These are phyloP conservation scores for Pelodytes ibericus DNA, from an alignment of 2,797 vertebrate species.

Conservation along the genomic window DNA sequence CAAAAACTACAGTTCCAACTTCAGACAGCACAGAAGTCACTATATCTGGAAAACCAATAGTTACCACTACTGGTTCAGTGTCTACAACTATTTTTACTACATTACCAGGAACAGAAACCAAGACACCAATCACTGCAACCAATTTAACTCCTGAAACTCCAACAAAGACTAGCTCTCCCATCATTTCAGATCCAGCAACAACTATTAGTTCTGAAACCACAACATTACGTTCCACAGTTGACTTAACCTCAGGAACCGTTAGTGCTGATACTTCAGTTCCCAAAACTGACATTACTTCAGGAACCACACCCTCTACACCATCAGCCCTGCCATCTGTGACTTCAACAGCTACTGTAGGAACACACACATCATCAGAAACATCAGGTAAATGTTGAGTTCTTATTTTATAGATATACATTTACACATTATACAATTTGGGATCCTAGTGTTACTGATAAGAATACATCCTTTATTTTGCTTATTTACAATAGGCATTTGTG, in stretches of 20 bases:
- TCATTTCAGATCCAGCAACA: neutral
- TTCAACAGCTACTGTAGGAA: conserved; percentile 44
- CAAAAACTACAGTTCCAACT: neutral
- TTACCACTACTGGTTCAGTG: neutral
- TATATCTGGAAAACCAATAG: neutral
- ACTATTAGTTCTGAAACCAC: neutral
- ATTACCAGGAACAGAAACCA: neutral
- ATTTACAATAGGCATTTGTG: too few species aligned
- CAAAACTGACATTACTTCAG: neutral
- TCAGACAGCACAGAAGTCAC: neutral
- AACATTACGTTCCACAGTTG: neutral
- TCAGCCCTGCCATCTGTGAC: conserved; percentile 27
- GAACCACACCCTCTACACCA: conserved; percentile 13
- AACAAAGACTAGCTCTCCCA: neutral
- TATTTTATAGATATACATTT: too few species aligned
- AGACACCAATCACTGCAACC: neutral
- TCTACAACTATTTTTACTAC: neutral
- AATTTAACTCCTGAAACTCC: neutral
- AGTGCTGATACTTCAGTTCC: neutral
- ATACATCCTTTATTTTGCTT: too few species aligned
- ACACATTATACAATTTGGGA: too few species aligned
- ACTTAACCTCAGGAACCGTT: neutral
- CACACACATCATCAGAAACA: conserved; percentile 32
- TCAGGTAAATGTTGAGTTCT: neutral
- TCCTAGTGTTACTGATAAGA: too few species aligned